Evolutionary conservation across 2,113 vertebrate genomes (phyloP).

Genomic region (Dicaeum eximium): DNA sequence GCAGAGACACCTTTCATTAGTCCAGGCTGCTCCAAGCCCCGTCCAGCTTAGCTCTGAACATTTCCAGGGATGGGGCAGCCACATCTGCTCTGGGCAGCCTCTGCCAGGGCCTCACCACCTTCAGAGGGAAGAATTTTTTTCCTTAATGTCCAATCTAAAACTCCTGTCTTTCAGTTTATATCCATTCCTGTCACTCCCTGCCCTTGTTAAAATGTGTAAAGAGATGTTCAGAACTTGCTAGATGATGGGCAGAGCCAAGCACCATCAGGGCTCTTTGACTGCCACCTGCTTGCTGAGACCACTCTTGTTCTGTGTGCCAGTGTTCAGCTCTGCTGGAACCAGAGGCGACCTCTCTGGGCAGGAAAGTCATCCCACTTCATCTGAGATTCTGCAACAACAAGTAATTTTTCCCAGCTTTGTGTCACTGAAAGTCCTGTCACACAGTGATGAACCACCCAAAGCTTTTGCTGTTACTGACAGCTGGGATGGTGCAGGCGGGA

Average conservation of each 20-base stretch:
- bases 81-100: not conserved
- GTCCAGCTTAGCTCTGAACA: not conserved
- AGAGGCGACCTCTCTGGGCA: not conserved
- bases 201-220: not conserved
- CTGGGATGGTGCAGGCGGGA: rapidly evolving
- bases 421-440: not conserved
- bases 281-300: not conserved
- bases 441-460: not conserved
- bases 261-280: not conserved
- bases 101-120: not conserved
- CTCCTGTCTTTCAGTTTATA: not conserved
- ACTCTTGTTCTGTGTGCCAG: not conserved
- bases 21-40: no score
- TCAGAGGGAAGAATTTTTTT: not conserved
- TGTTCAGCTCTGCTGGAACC: not conserved
- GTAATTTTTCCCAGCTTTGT: not conserved
- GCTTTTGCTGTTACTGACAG: not conserved
- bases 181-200: not conserved
- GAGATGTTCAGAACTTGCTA: not conserved
- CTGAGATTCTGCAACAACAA: not conserved
- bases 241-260: not conserved
- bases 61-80: not conserved
- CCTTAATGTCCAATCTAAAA: not conserved
- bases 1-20: not conserved
- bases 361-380: not conserved